Percentiles rank a stretch among this genome's conserved stretches.
phyloP scores from a whole-genome alignment of 2,113 vertebrate species.

The Gasterosteus nipponicus region DNA sequence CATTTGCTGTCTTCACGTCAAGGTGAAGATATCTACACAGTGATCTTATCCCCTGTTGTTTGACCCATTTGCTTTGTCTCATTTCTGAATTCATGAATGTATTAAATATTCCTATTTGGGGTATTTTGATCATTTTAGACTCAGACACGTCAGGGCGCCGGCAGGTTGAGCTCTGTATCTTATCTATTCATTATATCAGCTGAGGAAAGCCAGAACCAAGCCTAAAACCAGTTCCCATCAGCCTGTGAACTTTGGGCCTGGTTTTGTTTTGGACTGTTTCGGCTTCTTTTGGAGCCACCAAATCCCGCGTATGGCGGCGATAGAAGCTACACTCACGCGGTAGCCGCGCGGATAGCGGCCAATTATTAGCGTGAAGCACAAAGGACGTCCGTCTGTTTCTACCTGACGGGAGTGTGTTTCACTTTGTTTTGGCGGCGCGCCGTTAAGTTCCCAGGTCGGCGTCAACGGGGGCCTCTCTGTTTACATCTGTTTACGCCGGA shows the following conservation, averaged over 20 bases:
- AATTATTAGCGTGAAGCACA: background rate
- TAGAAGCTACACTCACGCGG: background rate
- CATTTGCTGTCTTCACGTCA: background rate
- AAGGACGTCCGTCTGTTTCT: background rate
- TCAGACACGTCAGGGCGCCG: background rate
- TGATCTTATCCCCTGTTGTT: background rate
- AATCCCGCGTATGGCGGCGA: background rate
- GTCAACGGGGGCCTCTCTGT: background rate
- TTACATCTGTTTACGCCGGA: background rate
- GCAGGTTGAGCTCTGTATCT: constrained; percentile 19
- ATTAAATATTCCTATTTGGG: constrained; percentile 9
- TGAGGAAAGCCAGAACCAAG: constrained; percentile 42
- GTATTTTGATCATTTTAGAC: background rate
- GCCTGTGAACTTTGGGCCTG: background rate
- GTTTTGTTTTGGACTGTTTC: constrained; percentile 34
- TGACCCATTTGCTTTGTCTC: background rate
- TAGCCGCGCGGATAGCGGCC: background rate
- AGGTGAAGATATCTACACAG: background rate
- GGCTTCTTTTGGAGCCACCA: constrained; percentile 16
- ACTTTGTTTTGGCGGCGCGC: background rate
- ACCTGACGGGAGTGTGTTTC: constrained; percentile 1
- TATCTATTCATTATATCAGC: constrained; percentile 38
- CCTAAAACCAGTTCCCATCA: constrained; percentile 11
- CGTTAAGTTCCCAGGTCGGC: constrained; percentile 1
- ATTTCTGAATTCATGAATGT: background rate